Conservation (phyloP, 2,888 invertebrate genomes). For the Tenthredo mesomela region DNA sequence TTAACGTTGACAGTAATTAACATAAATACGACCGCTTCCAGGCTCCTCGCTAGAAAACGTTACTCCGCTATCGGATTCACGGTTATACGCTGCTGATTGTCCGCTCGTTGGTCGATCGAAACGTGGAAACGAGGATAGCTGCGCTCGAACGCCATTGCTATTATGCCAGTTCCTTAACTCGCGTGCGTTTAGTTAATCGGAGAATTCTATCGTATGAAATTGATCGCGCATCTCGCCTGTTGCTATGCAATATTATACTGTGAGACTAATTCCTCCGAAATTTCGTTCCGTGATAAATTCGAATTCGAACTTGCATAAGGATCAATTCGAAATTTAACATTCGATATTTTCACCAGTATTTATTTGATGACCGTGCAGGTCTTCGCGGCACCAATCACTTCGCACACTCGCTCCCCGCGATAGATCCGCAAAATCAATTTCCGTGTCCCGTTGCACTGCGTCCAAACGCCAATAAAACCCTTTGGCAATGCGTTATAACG, state of each 20-base stretch:
- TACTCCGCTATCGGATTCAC: conserved; percentile 56
- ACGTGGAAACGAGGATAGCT: conserved; percentile 25
- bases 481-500: neutral
- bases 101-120: conserved; percentile 37
- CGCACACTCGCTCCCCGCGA: neutral
- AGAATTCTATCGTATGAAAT: conserved; percentile 21
- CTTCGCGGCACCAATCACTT: conserved; percentile 27
- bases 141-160: neutral
- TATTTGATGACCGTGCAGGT: conserved; percentile 16
- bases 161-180: conserved; percentile 25
- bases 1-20: conserved; percentile 77
- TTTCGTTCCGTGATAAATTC: neutral
- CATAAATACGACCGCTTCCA: conserved; percentile 75
- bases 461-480: conserved; percentile 31
- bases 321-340: conserved; percentile 1
- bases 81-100: conserved; percentile 48
- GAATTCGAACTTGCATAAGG: neutral
- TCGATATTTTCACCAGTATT: neutral
- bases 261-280: neutral
- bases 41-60: conserved; percentile 62
- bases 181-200: conserved; percentile 20
- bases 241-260: neutral
- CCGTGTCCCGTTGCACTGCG: conserved; percentile 55
- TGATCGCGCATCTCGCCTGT: neutral
- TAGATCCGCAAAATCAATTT: conserved; percentile 64